Evolutionary conservation across 2,113 vertebrate genomes (phyloP), one percentile per base, ranked within the genome.

Genomic region (Heloderma charlesbogerti): DNA sequence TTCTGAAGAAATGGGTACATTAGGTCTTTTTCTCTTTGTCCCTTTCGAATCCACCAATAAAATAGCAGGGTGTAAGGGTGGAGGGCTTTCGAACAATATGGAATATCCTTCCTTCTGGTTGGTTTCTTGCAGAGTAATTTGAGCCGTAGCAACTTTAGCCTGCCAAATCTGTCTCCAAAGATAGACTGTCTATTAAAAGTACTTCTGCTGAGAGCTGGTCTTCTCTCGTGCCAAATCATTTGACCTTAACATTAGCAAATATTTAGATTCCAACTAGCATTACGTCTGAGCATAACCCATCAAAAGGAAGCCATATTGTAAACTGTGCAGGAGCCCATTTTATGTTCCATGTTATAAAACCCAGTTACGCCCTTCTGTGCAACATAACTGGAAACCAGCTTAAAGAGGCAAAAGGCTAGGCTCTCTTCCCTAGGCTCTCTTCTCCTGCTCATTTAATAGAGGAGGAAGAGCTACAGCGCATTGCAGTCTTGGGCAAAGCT

Each of bases 121-220:
- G 37, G 15, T 45, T 63, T 91, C 92, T 87, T 91, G 84, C 92
- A 18, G 9, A 60, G 87, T 84, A 48, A 86, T 15, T 20, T 89
- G 82, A 84, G 88, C 37, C 79, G 31, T 2, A 2, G 29, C 3
- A 66, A 0, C 0, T 9, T 66, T 29, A 1, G 63, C 12, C 29
- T 1, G 48, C 20, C 77, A n/a, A 8, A 27, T 86, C 89, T 89
- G 34, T 91, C 45, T 86, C 89, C n/a, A 72, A 54, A 67, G 43
- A 25, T 0, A 51, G 90, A 27, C 86, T 15, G 74, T 89, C 75
- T 48, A 1, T 88, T 77, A 92, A 89, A 91, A 95, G 89, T 87
- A 15, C 6, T 0, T 20, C 57, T 0, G n/a, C 67, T 57, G 54
- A 48, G 66, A 27, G n/a, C 20, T 69, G 72, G 27, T 0, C 0